phyloP scores from a whole-genome alignment of 2,113 vertebrate species.

The Poeciliopsis retropinna region DNA sequence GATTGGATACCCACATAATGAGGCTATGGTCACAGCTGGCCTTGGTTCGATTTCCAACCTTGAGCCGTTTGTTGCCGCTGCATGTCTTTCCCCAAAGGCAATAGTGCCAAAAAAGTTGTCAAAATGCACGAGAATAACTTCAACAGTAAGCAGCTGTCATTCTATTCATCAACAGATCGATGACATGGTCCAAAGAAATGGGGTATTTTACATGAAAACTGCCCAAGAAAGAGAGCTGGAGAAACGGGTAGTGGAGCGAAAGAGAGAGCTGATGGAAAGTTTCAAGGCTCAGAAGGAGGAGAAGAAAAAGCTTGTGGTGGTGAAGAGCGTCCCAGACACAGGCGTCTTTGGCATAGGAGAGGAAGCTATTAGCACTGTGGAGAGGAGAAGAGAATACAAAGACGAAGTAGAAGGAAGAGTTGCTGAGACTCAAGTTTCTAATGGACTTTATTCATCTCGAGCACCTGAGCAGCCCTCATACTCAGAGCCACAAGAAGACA shows the following conservation, averaged over 20 bases:
- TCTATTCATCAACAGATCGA: constrained; percentile 66
- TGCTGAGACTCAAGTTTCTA: constrained; percentile 21
- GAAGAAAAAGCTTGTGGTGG: neutral
- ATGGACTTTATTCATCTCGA: constrained; percentile 50
- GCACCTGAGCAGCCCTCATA: neutral
- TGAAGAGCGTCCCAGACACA: neutral
- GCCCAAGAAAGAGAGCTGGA: constrained; percentile 47
- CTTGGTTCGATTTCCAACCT: no score
- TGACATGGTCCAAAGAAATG: constrained; percentile 53
- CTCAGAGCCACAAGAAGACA: neutral
- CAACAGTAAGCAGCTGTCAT: no score
- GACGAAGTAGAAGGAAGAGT: constrained; percentile 24
- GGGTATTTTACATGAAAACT: constrained; percentile 52
- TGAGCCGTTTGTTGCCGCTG: no score
- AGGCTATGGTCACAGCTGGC: no score
- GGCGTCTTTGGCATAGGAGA: constrained; percentile 15
- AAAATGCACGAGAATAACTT: neutral
- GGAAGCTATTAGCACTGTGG: neutral
- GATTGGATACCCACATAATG: no score
- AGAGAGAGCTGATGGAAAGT: constrained; percentile 46
- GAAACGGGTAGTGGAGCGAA: constrained; percentile 26
- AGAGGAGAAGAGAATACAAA: constrained; percentile 14
- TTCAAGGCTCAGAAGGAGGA: constrained; percentile 42
- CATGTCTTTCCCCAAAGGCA: no score
- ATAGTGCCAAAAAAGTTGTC: neutral